Evolutionary conservation across 2,113 vertebrate genomes (phyloP).

Genomic region (Microtus ochrogaster): DNA sequence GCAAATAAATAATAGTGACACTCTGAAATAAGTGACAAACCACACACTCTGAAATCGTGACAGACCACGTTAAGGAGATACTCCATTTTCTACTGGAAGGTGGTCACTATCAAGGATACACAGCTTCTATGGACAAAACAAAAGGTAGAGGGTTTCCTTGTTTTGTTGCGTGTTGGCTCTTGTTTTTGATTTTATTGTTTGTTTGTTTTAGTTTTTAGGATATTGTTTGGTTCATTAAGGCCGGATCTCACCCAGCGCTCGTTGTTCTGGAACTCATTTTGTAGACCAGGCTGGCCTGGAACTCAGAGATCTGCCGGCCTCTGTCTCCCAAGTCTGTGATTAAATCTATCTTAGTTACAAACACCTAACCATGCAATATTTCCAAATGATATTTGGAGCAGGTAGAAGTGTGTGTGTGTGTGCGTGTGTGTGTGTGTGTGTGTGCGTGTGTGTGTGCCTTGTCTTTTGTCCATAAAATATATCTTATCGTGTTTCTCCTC

Average conservation of each 20-base stretch:
- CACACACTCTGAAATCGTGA: not conserved
- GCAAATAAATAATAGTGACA: not conserved
- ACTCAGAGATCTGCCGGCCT: too few species aligned
- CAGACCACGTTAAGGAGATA: not conserved
- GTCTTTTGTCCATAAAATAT: not conserved
- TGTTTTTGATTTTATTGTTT: not conserved
- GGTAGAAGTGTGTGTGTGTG: accelerated
- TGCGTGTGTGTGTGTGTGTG: too few species aligned
- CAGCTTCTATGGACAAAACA: not conserved
- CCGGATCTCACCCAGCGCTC: too few species aligned
- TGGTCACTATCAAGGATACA: not conserved
- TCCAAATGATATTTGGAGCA: not conserved
- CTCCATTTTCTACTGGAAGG: not conserved
- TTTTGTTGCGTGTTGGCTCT: not conserved
- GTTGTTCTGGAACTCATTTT: too few species aligned
- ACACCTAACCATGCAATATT: not conserved
- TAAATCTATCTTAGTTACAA: too few species aligned
- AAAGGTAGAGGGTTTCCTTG: not conserved
- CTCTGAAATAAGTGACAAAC: not conserved
- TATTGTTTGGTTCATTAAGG: too few species aligned
- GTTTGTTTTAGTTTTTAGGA: too few species aligned
- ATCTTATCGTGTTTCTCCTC: too few species aligned
- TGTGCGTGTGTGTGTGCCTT: too few species aligned
- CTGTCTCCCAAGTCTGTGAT: too few species aligned
- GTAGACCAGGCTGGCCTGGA: too few species aligned